Evolutionary conservation across 2,888 invertebrate genomes (phyloP).

Genomic region (Acanthosepion lycidas): DNA sequence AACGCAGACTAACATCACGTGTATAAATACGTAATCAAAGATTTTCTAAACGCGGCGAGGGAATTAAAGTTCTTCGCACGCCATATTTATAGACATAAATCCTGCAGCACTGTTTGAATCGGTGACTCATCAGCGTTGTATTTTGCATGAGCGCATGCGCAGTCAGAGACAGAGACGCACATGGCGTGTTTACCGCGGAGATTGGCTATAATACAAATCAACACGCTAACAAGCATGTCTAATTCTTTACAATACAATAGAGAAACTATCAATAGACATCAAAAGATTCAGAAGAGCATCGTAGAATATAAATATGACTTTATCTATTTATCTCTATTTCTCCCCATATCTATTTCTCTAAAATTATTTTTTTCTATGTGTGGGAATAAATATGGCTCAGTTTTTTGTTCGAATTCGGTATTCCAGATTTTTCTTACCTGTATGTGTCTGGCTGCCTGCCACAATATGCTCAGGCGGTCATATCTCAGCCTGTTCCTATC

Average conservation of each 20-base stretch:
- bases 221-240: conserved; percentile 2
- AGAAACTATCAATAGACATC: not conserved
- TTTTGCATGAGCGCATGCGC: not conserved
- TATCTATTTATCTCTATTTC: not conserved
- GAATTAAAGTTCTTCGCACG: not conserved
- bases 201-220: not conserved
- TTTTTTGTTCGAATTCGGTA: too few relatives aligned
- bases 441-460: too few relatives aligned
- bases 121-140: not conserved
- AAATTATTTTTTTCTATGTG: too few relatives aligned
- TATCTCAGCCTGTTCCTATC: too few relatives aligned
- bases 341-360: too few relatives aligned
- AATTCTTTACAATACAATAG: not conserved
- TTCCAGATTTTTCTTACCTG: too few relatives aligned
- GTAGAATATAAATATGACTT: not conserved
- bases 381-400: too few relatives aligned
- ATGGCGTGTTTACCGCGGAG: not conserved
- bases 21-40: not conserved
- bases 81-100: not conserved
- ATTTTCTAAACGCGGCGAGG: not conserved
- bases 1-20: not conserved
- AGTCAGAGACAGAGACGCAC: not conserved
- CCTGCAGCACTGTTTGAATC: not conserved
- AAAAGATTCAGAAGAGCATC: not conserved
- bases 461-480: too few relatives aligned